Conservation (phyloP, 2,888 invertebrate genomes). For the Eustalomyia histrio region DNA sequence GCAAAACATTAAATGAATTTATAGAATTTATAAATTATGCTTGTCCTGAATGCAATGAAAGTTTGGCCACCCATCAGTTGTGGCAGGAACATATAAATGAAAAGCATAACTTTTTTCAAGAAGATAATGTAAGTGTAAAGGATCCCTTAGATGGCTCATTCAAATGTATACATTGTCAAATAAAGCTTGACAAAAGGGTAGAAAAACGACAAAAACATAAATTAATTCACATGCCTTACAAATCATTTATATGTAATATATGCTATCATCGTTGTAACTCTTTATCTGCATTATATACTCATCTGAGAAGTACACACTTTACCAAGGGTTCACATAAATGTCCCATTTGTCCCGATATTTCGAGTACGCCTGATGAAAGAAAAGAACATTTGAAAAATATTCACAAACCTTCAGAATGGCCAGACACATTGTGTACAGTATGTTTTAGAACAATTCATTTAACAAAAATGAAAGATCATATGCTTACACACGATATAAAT, state of each 20-base stretch:
- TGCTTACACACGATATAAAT: constrained; percentile 2
- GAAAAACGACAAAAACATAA: constrained; percentile 41
- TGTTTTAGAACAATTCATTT: not conserved
- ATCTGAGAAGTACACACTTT: constrained; percentile 8
- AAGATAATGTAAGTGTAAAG: constrained; percentile 25
- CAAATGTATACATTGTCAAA: constrained; percentile 43
- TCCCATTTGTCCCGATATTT: not conserved
- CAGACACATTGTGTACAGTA: not conserved
- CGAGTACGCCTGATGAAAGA: not conserved
- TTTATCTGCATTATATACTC: not conserved
- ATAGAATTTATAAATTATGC: constrained; percentile 49
- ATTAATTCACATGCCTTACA: constrained; percentile 52
- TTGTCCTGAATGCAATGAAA: constrained; percentile 59
- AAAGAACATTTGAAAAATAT: constrained; percentile 8
- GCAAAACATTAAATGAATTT: constrained; percentile 50
- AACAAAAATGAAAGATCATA: not conserved
- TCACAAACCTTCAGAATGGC: constrained; percentile 5
- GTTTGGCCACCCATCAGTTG: constrained; percentile 21
- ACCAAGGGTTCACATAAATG: constrained; percentile 5
- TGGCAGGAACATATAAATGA: constrained; percentile 55
- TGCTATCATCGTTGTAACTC: constrained; percentile 11
- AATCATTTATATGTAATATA: constrained; percentile 54
- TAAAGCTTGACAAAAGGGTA: not conserved
- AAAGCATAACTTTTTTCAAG: constrained; percentile 51
- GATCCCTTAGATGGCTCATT: constrained; percentile 6